Conservation (phyloP, 2,113 vertebrate genomes). For the Cyprinodon variegatus region DNA sequence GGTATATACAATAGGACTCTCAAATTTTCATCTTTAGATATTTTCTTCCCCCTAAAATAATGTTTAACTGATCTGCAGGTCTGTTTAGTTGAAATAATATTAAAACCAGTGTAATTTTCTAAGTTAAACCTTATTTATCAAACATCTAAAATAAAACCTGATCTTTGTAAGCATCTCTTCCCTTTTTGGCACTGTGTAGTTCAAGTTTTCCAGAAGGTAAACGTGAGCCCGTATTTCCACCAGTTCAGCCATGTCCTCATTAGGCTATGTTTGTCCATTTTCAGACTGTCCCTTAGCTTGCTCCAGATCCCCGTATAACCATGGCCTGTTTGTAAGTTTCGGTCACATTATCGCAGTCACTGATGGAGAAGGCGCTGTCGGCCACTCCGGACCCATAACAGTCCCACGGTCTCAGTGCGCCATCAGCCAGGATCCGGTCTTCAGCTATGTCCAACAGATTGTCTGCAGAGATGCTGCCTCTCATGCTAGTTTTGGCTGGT, state of each 20-base stretch:
- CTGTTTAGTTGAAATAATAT: background rate
- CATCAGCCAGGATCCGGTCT: conserved; percentile 45
- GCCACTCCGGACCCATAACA: conserved; percentile 77
- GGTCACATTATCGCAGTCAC: conserved; percentile 79
- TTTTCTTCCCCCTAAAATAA: conserved; percentile 36
- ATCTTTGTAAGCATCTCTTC: conserved; percentile 21
- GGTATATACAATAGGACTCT: background rate
- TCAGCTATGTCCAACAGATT: conserved; percentile 84
- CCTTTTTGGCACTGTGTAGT: conserved; percentile 59
- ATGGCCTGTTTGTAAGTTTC: conserved; percentile 79
- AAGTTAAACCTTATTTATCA: background rate
- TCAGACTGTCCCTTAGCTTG: conserved; percentile 72
- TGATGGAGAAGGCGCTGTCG: conserved; percentile 83
- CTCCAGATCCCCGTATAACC: conserved; percentile 69
- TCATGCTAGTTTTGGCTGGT: conserved; percentile 67
- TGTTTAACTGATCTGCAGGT: background rate
- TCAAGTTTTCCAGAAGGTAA: conserved; percentile 22
- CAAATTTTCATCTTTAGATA: background rate
- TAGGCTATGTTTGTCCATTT: background rate
- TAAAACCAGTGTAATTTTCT: background rate
- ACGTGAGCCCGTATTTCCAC: conserved; percentile 8
- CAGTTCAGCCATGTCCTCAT: conserved; percentile 24
- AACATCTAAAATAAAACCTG: conserved; percentile 24
- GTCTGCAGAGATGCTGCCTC: conserved; percentile 88
- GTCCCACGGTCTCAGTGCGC: conserved; percentile 60